A percentile compares a stretch with the other conserved stretches of the same genome.
Evolutionary conservation across 2,113 vertebrate species (phyloP).

Genomic region (Apus apus): DNA sequence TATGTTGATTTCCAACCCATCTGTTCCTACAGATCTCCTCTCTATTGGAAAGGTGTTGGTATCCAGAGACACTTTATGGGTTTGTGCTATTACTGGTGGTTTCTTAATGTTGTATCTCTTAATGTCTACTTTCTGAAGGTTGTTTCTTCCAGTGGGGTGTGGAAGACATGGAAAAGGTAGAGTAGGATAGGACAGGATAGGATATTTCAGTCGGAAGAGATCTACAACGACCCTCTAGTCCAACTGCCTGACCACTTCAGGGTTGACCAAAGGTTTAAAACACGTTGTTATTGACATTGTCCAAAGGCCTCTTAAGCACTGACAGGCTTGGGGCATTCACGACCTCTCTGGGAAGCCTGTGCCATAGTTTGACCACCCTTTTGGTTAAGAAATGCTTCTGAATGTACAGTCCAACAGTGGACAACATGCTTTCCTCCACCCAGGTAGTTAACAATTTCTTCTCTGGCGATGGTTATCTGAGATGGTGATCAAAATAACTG

Average conservation of each 20-base stretch:
- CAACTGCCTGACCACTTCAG: neutral
- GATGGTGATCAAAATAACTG: neutral
- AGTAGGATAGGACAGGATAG: too few species aligned
- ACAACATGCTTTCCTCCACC: neutral
- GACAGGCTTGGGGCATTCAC: neutral
- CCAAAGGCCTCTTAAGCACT: neutral
- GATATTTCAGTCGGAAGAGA: neutral
- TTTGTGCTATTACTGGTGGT: neutral
- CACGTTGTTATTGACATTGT: accelerated
- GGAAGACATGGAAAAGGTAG: neutral
- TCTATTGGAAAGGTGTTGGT: neutral
- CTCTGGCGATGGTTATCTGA: neutral
- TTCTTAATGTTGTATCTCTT: neutral
- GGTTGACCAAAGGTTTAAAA: neutral
- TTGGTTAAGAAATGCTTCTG: neutral
- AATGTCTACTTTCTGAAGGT: neutral
- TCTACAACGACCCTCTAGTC: accelerated
- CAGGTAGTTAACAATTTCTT: accelerated
- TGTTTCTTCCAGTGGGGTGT: neutral
- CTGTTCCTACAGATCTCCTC: neutral
- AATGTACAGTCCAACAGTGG: too few species aligned
- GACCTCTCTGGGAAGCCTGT: neutral
- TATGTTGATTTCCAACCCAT: neutral
- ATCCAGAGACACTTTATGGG: neutral
- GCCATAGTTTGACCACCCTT: neutral